These are phyloP conservation scores for Tenebrio molitor DNA, from an alignment of 1,140 invertebrate genomes.

Conservation along the genomic window DNA sequence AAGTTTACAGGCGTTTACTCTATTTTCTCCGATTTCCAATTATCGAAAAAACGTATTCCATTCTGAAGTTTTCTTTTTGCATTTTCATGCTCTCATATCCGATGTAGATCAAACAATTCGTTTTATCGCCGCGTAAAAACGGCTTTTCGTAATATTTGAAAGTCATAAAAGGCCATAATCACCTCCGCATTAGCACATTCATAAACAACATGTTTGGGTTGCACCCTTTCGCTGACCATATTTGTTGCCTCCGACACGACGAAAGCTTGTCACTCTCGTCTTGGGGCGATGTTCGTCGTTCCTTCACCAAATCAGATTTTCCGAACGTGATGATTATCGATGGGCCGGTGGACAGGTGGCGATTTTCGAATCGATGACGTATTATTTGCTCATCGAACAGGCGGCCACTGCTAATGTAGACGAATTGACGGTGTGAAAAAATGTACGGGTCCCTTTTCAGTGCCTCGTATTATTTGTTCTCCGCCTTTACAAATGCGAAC, in stretches of 20 bases:
- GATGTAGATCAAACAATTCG: not conserved
- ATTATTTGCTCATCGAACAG: constrained; percentile 19
- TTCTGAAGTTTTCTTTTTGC: not conserved
- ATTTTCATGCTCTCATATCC: not conserved
- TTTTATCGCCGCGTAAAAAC: no score
- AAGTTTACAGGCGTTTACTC: constrained; percentile 32
- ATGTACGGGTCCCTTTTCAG: constrained; percentile 32
- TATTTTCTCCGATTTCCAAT: constrained; percentile 39
- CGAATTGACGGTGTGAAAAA: constrained; percentile 30
- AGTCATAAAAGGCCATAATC: no score
- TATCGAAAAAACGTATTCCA: constrained; percentile 28
- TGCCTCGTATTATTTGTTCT: constrained; percentile 18
- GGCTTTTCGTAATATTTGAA: no score
- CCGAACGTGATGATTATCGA: not conserved
- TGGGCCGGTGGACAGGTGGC: constrained; percentile 5
- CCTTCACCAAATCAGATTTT: no score
- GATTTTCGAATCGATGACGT: constrained; percentile 13
- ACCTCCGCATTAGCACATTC: no score
- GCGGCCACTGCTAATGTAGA: constrained; percentile 4
- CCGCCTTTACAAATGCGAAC: constrained; percentile 17
- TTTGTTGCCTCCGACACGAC: no score
- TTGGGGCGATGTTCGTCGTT: no score
- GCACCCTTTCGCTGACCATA: no score
- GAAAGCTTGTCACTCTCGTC: no score
- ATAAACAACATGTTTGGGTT: no score